Evolutionary conservation across 2,888 invertebrate genomes (phyloP).

Genomic region (Salticus scenicus): DNA sequence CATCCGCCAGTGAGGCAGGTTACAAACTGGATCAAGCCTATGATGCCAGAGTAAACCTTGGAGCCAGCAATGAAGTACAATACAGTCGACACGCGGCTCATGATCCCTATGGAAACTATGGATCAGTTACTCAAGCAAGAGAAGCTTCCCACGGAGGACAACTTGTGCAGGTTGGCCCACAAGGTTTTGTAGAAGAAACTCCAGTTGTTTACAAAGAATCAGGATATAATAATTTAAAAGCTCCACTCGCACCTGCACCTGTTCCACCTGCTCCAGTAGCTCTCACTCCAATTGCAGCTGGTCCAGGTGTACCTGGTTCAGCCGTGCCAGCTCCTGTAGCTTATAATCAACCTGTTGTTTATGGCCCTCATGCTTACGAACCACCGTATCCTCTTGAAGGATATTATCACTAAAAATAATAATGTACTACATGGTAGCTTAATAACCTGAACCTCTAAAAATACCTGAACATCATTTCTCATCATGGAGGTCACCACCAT

Average conservation of each 20-base stretch:
- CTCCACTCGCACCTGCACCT: no score
- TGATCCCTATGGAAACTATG: slow-evolving; percentile 69
- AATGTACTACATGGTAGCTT: no score
- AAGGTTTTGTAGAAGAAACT: slow-evolving; percentile 14
- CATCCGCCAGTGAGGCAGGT: slow-evolving; percentile 46
- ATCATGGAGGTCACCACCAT: no score
- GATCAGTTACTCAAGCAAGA: slow-evolving; percentile 50
- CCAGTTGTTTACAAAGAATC: slow-evolving; percentile 3
- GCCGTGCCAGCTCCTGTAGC: background rate
- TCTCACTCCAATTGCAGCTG: slow-evolving; percentile 13
- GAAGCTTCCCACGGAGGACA: slow-evolving; percentile 59
- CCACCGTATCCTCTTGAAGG: slow-evolving; percentile 37
- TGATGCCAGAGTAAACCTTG: slow-evolving; percentile 51
- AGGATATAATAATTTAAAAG: no score
- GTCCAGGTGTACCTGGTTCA: slow-evolving; percentile 19
- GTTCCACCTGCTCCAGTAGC: background rate
- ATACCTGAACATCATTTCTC: no score
- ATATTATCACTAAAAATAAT: no score
- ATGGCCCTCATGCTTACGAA: slow-evolving; percentile 29
- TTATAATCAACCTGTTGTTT: slow-evolving; percentile 25
- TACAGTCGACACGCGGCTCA: slow-evolving; percentile 63
- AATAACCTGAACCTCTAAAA: no score
- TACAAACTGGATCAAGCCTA: slow-evolving; percentile 58
- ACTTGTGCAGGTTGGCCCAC: slow-evolving; percentile 42
- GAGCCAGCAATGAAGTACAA: slow-evolving; percentile 47